Evolutionary conservation across 1,140 invertebrate species (phyloP).

Genomic region (Drusus annulatus): DNA sequence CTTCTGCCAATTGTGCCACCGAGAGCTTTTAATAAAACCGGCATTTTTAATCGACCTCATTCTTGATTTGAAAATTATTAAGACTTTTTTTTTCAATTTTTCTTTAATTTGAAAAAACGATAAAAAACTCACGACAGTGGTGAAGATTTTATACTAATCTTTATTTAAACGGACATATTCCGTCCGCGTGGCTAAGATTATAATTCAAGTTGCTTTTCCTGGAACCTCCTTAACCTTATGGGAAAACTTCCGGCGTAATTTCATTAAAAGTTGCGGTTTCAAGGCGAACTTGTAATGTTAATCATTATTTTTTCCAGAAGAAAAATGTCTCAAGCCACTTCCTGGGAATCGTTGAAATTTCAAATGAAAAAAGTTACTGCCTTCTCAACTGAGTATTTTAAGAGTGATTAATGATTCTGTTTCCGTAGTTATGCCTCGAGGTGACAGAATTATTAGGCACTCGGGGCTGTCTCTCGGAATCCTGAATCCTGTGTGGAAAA

Average conservation of each 20-base stretch:
- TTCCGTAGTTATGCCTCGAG: background rate
- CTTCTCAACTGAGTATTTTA: conserved; percentile 6
- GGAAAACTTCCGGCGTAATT: conserved; percentile 23
- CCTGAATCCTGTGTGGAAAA: no score
- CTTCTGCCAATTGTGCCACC: no score
- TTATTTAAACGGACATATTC: conserved; percentile 14
- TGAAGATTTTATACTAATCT: background rate
- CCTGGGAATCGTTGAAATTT: conserved; percentile 25
- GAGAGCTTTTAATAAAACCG: no score
- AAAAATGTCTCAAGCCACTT: conserved; percentile 23
- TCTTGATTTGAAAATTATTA: no score
- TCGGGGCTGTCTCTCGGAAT: background rate
- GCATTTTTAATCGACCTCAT: no score
- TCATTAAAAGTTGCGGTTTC: conserved; percentile 36
- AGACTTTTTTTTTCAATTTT: no score
- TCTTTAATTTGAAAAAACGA: no score
- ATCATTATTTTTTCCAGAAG: conserved; percentile 14
- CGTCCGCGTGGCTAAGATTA: background rate
- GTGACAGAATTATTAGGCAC: conserved; percentile 10
- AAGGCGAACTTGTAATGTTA: conserved; percentile 24
- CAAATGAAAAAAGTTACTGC: conserved; percentile 36
- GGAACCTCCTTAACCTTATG: conserved; percentile 11
- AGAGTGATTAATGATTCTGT: conserved; percentile 20
- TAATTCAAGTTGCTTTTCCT: conserved; percentile 2
- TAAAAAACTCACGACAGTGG: no score